phyloP scores from a whole-genome alignment of 64 coral and sea anemone genomes.

The Montipora efflorescens region DNA sequence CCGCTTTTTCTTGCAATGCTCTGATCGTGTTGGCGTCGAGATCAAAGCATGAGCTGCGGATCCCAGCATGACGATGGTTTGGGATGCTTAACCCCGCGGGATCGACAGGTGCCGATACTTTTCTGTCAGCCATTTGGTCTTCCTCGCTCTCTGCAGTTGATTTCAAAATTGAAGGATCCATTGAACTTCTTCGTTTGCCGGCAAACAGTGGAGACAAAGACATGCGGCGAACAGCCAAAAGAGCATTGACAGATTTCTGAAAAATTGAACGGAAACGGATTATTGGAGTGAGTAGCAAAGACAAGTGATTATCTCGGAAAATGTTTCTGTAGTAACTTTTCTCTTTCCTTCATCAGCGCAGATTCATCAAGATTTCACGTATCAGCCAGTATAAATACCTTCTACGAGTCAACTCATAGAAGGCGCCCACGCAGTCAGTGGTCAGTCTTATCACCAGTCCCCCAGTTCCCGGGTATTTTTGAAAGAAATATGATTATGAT shows the following conservation, averaged over 20 bases:
- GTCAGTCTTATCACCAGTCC: too few relatives aligned
- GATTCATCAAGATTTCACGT: too few relatives aligned
- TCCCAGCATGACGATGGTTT: constrained; percentile 1
- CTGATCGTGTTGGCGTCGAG: background rate
- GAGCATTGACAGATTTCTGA: constrained; percentile 94
- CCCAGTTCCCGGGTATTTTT: too few relatives aligned
- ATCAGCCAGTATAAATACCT: too few relatives aligned
- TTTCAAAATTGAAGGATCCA: constrained; percentile 67
- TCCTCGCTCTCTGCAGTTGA: too few relatives aligned
- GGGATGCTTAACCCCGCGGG: background rate
- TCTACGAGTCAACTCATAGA: too few relatives aligned
- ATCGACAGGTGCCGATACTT: constrained; percentile 45
- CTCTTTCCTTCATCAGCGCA: too few relatives aligned
- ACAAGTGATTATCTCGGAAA: too few relatives aligned
- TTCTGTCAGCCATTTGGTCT: constrained; percentile 14
- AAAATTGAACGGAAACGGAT: background rate
- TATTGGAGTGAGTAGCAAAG: too few relatives aligned
- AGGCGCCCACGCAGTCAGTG: too few relatives aligned
- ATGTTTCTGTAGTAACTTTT: too few relatives aligned
- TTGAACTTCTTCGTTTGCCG: constrained; percentile 70
- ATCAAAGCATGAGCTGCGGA: constrained; percentile 23
- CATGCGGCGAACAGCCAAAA: constrained; percentile 88
- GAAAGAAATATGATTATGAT: too few relatives aligned
- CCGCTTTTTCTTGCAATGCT: constrained; percentile 27
- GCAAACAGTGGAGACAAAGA: constrained; percentile 48